These are phyloP conservation scores for Calliphora vicina DNA, from an alignment of 1,140 invertebrate genomes.

Conservation along the genomic window DNA sequence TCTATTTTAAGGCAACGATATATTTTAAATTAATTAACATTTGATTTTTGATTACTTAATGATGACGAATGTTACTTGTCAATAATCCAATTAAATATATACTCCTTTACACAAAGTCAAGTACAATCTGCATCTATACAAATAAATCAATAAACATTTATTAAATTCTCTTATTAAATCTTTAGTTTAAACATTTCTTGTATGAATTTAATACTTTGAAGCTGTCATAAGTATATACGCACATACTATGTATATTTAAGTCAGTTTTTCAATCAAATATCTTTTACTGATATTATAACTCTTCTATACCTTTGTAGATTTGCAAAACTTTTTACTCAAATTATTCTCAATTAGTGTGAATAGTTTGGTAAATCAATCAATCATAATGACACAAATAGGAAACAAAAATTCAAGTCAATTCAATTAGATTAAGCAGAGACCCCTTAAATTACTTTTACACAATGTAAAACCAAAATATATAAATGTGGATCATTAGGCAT, in stretches of 20 bases:
- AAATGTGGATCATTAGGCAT: not conserved
- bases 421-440: not conserved
- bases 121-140: too few relatives aligned
- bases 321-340: not conserved
- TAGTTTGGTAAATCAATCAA: not conserved
- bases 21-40: too few relatives aligned
- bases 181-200: not conserved
- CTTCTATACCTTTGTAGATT: too few relatives aligned
- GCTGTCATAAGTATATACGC: too few relatives aligned
- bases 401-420: not conserved
- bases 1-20: too few relatives aligned
- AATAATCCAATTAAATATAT: not conserved
- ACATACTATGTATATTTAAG: too few relatives aligned
- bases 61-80: not conserved
- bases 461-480: not conserved
- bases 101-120: too few relatives aligned
- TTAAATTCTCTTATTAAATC: not conserved
- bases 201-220: too few relatives aligned
- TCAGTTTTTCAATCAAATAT: not conserved
- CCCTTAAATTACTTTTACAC: not conserved
- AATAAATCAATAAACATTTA: not conserved
- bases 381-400: not conserved
- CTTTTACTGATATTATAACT: not conserved
- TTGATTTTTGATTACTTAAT: not conserved
- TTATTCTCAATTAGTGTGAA: not conserved